Percentiles rank a stretch among this genome's conserved stretches.
Conservation (phyloP, 2,797 vertebrate species). For the Squalus acanthias region DNA sequence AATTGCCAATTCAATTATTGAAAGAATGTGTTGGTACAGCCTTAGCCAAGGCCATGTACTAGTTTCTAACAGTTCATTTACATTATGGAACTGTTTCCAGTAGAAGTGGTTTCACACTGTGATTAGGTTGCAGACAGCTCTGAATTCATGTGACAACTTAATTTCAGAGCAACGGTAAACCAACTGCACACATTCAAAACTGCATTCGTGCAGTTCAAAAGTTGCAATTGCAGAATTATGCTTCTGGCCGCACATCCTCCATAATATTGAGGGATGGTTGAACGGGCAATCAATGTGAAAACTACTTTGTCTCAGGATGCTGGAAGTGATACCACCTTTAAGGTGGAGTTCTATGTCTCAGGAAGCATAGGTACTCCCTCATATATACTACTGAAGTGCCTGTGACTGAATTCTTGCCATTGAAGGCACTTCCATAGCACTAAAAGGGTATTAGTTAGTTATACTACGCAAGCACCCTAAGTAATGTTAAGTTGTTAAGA, state of each 20-base stretch:
- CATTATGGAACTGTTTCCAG: neutral
- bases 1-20: neutral
- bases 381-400: neutral
- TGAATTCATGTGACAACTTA: slow-evolving; percentile 5
- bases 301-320: neutral
- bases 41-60: neutral
- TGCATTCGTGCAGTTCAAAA: neutral
- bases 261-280: neutral
- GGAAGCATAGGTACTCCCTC: neutral
- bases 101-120: neutral
- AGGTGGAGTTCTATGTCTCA: neutral
- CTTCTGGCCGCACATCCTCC: too few relatives aligned
- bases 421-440: neutral
- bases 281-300: neutral
- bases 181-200: neutral
- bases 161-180: neutral
- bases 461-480: neutral
- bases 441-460: neutral
- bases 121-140: neutral
- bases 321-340: neutral
- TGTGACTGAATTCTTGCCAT: neutral
- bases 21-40: neutral
- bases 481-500: neutral
- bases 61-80: neutral
- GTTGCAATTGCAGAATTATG: neutral